Evolutionary conservation across 2,888 invertebrate genomes (phyloP).

Genomic region (Stegana nigrithorax): DNA sequence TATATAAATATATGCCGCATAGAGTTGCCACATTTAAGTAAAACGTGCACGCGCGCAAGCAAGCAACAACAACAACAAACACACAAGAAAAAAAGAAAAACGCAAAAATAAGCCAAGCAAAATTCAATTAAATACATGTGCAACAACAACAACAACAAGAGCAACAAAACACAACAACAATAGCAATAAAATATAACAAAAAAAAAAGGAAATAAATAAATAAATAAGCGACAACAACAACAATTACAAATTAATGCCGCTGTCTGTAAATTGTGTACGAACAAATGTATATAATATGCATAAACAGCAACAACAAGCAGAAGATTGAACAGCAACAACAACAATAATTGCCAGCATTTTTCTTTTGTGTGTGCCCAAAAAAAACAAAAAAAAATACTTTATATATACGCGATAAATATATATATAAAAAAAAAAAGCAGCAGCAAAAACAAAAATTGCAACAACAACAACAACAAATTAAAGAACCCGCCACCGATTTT

Average conservation of each 20-base stretch:
- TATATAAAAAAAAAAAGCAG: conserved; percentile 25
- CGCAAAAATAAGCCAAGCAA: conserved; percentile 9
- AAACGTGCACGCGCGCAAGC: too few species aligned
- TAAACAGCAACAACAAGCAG: conserved; percentile 33
- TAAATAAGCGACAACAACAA: conserved; percentile 42
- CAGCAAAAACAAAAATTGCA: neutral
- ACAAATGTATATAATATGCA: conserved; percentile 37
- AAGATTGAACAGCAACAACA: conserved; percentile 35
- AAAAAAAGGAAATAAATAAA: conserved; percentile 23
- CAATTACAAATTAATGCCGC: conserved; percentile 36
- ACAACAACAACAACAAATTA: conserved; percentile 14
- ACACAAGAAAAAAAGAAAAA: conserved; percentile 19
- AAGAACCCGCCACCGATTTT: conserved; percentile 19
- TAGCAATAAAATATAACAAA: conserved; percentile 22
- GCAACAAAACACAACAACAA: conserved; percentile 19
- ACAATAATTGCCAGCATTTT: conserved; percentile 49
- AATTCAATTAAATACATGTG: conserved; percentile 30
- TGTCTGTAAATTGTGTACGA: conserved; percentile 43
- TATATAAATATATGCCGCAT: conserved; percentile 11
- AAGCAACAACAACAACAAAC: conserved; percentile 15
- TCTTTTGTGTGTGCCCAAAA: conserved; percentile 47
- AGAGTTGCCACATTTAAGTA: conserved; percentile 6
- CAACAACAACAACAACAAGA: conserved; percentile 43
- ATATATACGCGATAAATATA: conserved; percentile 25
- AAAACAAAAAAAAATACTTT: conserved; percentile 19